Conservation (phyloP, 2,113 vertebrate species). For the Leptosomus discolor region DNA sequence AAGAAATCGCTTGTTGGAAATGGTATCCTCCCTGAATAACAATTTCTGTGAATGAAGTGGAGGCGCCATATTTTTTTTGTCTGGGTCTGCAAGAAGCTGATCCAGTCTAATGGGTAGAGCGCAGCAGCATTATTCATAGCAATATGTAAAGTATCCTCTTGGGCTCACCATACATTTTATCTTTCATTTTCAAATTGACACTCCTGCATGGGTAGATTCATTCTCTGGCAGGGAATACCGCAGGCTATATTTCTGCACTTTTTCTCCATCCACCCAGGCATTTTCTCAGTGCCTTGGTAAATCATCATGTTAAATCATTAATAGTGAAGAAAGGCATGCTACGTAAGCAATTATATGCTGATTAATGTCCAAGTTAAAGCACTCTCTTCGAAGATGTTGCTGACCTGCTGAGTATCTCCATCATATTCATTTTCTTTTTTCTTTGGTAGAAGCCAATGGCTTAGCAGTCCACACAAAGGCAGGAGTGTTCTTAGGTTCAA, state of each 20-base stretch:
- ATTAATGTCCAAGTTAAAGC: conserved; percentile 51
- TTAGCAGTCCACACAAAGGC: neutral
- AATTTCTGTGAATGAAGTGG: neutral
- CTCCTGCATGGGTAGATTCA: conserved; percentile 44
- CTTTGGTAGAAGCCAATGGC: neutral
- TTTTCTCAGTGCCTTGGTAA: conserved; percentile 41
- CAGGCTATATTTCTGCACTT: conserved; percentile 52
- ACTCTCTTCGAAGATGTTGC: conserved; percentile 28
- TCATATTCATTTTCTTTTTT: conserved; percentile 43
- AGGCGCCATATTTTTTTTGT: neutral
- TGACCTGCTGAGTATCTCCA: conserved; percentile 28
- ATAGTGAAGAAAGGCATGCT: conserved; percentile 45
- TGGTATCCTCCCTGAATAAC: neutral
- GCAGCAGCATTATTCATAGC: conserved; percentile 39
- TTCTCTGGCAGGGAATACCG: conserved; percentile 47
- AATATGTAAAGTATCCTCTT: conserved; percentile 50
- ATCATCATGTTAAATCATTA: conserved; percentile 55
- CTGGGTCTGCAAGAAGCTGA: conserved; percentile 7
- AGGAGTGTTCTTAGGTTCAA: neutral
- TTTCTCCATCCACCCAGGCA: conserved; percentile 1
- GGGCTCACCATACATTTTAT: conserved; percentile 39
- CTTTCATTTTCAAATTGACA: conserved; percentile 63
- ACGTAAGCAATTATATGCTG: conserved; percentile 59
- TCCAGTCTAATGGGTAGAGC: neutral
- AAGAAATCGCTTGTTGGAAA: neutral